Percentiles rank a stretch among this genome's conserved stretches.
Conservation (phyloP, 2,797 vertebrate species). For the Coluber constrictor region DNA sequence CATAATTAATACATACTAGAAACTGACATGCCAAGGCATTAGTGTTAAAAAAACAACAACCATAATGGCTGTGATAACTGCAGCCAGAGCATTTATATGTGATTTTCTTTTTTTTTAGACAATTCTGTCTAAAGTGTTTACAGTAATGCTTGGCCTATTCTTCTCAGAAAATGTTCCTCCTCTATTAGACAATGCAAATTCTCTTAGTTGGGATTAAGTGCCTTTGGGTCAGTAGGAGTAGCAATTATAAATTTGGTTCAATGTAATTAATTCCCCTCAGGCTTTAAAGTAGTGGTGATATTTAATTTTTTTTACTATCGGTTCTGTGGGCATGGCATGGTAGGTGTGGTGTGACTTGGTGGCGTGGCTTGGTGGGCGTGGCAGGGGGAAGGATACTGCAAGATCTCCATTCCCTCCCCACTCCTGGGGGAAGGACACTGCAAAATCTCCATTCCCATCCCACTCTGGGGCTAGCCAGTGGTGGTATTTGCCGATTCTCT, state of each 20-base stretch:
- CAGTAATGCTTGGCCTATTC: rapidly evolving
- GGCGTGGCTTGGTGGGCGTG: too few species aligned
- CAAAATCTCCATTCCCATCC: too few species aligned
- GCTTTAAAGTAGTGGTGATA: too few species aligned
- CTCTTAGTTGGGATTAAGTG: constrained; percentile 28
- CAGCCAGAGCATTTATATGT: rapidly evolving
- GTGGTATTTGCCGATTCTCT: too few species aligned
- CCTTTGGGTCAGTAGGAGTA: constrained; percentile 29
- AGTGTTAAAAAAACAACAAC: not conserved
- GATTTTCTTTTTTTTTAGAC: not conserved
- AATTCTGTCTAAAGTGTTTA: not conserved
- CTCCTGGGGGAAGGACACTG: too few species aligned
- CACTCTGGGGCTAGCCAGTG: too few species aligned
- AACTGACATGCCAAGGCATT: not conserved
- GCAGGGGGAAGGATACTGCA: too few species aligned
- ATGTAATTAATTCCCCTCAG: constrained; percentile 33
- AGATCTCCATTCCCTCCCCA: too few species aligned
- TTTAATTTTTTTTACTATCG: too few species aligned
- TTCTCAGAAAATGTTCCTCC: constrained; percentile 34
- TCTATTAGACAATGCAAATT: constrained; percentile 28
- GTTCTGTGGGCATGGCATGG: too few species aligned
- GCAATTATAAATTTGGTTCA: constrained; percentile 31
- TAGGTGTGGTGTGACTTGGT: too few species aligned
- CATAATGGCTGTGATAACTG: not conserved
- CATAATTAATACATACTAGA: not conserved